phyloP scores from a whole-genome alignment of 1,140 invertebrate species.

The Agrypnia vestita region DNA sequence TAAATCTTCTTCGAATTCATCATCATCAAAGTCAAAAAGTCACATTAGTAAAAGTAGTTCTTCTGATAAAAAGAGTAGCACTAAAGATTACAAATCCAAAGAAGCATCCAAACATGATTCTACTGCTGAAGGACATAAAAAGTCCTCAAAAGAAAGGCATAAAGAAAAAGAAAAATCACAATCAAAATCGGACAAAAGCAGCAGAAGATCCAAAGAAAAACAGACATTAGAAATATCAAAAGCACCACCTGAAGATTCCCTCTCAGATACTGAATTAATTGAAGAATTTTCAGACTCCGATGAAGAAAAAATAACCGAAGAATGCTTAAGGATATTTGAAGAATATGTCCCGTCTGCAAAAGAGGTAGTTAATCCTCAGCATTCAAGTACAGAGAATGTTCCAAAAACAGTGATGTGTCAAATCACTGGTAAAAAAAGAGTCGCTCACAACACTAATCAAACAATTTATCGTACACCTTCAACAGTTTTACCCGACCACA shows the following conservation, averaged over 20 bases:
- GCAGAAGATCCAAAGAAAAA: conserved; percentile 37
- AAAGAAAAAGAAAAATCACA: conserved; percentile 27
- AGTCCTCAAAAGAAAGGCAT: conserved; percentile 5
- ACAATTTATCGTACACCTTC: conserved; percentile 42
- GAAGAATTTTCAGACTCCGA: conserved; percentile 68
- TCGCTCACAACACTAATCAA: conserved; percentile 62
- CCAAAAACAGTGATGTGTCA: conserved; percentile 64
- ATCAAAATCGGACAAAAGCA: conserved; percentile 9
- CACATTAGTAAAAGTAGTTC: conserved; percentile 23
- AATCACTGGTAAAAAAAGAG: conserved; percentile 66
- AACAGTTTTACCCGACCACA: conserved; percentile 65
- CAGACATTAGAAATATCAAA: background rate
- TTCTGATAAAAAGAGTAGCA: conserved; percentile 14
- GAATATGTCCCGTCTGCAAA: conserved; percentile 68
- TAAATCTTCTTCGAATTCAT: conserved; percentile 9
- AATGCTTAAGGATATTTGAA: conserved; percentile 73
- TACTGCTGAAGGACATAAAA: conserved; percentile 3
- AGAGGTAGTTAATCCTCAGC: conserved; percentile 62
- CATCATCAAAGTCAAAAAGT: conserved; percentile 31
- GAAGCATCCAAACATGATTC: conserved; percentile 20
- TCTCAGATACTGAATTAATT: conserved; percentile 62
- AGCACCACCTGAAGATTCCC: conserved; percentile 9
- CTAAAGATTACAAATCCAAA: background rate
- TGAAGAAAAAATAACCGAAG: conserved; percentile 68
- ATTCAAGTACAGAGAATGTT: conserved; percentile 57